Evolutionary conservation across 2,797 vertebrate genomes (phyloP), one percentile per base, ranked within the genome.

Genomic region (Rhinella marina): DNA sequence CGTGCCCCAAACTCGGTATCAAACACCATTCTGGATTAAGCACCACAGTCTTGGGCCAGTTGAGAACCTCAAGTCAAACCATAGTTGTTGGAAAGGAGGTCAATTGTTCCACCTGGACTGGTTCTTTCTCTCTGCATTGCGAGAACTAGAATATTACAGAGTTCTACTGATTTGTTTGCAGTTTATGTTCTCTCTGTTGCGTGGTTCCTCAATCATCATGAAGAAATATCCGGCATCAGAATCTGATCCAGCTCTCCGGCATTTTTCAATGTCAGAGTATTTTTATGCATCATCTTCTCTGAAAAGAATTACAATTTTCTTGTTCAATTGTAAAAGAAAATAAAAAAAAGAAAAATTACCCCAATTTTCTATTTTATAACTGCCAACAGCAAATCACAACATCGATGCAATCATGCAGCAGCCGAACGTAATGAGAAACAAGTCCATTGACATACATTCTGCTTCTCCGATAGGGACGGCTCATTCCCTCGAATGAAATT

Each of bases 401-500:
- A 17, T 81, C 87, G 85, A 59, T 0, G 29, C 81, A 87, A 84
- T 88, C 85, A 90, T 87, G 80, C 86, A 83, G 11, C 14, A 17
- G 79, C 25, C 12, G 82, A 59, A 62, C 29, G 89, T 89, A 92
- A 92, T 90, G 91, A 93, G 93, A 92, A 92, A 90, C 84, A 92
- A 90, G 81, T 92, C 91, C 90, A 87, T 89, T 92, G 93, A 96
- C 93, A 95, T 91, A 93, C 92, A 94, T 91, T 96, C 93, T 92
- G 93, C 94, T 92, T 91, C 93, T 94, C 92, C 93, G 93, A 94
- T 92, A 92, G 92, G 93, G 90, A 93, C 88, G 90, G 64, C 50
- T 84, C 75, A 84, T 68, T 54, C 62, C 19, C 77, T 70, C 59
- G 0, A 21, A 78, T 78, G 27, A 78, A 88, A 88, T 83, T 48